Evolutionary conservation across 1,140 invertebrate genomes (phyloP), one percentile per base, ranked within the genome.

Genomic region (Philopotamus ludificatus): DNA sequence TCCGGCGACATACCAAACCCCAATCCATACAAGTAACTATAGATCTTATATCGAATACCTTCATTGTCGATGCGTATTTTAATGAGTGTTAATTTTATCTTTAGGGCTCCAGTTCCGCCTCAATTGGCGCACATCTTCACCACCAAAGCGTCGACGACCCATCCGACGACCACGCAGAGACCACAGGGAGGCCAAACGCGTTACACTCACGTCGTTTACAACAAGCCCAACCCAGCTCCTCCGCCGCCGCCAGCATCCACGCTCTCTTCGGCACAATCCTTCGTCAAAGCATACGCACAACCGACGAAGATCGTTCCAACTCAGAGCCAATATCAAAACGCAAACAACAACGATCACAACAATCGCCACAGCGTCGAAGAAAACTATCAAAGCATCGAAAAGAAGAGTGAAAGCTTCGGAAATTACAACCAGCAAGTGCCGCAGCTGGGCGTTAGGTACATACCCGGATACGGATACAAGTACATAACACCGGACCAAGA

Each of bases 21-120:
- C 63, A 81, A 83, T 70, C 81, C 82, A 70, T 82, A 83, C 74
- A 81, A 80, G 83, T 85, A 77, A 77, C 70, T 70, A n/a, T 15
- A 4, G 3, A n/a, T 23, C 1, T 12, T 49, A 10, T 16, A 20
- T 42, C 2, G 21, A 42, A 18, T 18, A 61, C 16, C 12, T 61
- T 18, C 12, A 22, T 53, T 42, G n/a, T 41, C 1, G 20, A 57
- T 20, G 15, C 20, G n/a, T 12, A 54, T 54, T 54, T 4, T 26
- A 25, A 3, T 54, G 18, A 47, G 4, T 47, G 44, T 8, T 15
- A 16, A 20, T 47, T 47, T 4, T 12, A 47, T 23, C n/a, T 15
- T n/a, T 26, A 69, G 67, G 47, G 63, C 63, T 34, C 67, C 67
- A 4, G 39, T 61, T 1, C 55, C 41, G 10, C 63, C 63, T 1